Conservation (phyloP, 2,888 invertebrate species). For the Diarsia mendica region DNA sequence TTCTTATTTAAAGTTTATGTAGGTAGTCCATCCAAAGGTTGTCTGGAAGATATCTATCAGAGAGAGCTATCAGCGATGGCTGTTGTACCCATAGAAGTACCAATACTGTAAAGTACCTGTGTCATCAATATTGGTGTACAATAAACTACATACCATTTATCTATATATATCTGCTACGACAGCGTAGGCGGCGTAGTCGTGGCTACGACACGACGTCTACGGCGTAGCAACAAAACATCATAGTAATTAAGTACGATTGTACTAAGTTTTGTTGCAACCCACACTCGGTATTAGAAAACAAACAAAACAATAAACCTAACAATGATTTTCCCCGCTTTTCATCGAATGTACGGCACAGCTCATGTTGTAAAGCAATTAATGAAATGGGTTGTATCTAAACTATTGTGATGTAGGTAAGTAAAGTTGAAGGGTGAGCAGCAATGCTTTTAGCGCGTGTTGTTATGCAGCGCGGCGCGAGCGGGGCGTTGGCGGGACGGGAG, state of each 20-base stretch:
- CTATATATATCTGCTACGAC: slow-evolving; percentile 8
- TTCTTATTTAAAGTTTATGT: neutral
- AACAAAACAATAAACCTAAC: slow-evolving; percentile 28
- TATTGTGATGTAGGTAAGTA: slow-evolving; percentile 59
- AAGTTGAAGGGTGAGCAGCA: slow-evolving; percentile 69
- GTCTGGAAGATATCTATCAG: neutral
- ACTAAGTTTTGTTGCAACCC: neutral
- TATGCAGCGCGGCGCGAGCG: slow-evolving; percentile 69
- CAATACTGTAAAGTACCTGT: neutral
- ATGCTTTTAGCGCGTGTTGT: slow-evolving; percentile 78
- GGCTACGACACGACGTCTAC: neutral
- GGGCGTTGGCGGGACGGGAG: slow-evolving; percentile 31
- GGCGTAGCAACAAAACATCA: slow-evolving; percentile 12
- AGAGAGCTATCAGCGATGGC: neutral
- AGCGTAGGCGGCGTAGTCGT: slow-evolving; percentile 13
- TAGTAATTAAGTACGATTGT: neutral
- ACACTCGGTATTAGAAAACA: slow-evolving; percentile 16
- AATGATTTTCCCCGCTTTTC: slow-evolving; percentile 32
- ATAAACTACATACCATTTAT: neutral
- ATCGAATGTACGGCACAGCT: slow-evolving; percentile 16
- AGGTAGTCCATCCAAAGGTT: neutral
- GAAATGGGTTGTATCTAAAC: slow-evolving; percentile 56
- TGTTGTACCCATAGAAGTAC: neutral
- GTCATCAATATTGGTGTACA: neutral
- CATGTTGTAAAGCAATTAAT: slow-evolving; percentile 56